Percentiles rank a stretch among this genome's conserved stretches.
These are phyloP conservation scores for Rhizoglyphus robini DNA, from an alignment of 1,140 invertebrate species.

Conservation along the genomic window DNA sequence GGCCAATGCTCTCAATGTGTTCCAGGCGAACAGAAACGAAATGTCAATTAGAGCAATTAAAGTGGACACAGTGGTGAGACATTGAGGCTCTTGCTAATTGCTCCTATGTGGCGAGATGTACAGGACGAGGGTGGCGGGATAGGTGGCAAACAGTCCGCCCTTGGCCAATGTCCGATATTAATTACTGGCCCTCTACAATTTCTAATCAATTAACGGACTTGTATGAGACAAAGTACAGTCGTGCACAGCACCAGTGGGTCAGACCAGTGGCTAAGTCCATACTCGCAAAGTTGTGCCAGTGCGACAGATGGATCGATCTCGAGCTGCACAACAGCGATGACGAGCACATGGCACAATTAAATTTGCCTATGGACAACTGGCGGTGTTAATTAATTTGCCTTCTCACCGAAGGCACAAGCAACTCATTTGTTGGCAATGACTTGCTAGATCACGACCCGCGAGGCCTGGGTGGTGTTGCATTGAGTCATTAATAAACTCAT, in stretches of 20 bases:
- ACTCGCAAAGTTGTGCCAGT: too few species aligned
- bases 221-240: not conserved
- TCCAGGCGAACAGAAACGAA: not conserved
- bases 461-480: not conserved
- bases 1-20: not conserved
- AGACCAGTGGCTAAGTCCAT: too few species aligned
- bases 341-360: not conserved
- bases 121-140: too few species aligned
- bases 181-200: not conserved
- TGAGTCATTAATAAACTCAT: not conserved
- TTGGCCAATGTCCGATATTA: too few species aligned
- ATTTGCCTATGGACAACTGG: not conserved
- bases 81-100: not conserved
- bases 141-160: too few species aligned
- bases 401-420: not conserved
- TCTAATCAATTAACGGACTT: slow-evolving; percentile 9
- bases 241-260: too few species aligned
- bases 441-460: not conserved
- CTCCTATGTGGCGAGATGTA: not conserved
- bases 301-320: not conserved
- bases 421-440: not conserved
- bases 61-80: slow-evolving; percentile 4
- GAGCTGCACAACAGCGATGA: not conserved
- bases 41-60: slow-evolving; percentile 14
- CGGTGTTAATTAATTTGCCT: not conserved